These are phyloP conservation scores for Callipepla californica DNA, from an alignment of 2,113 vertebrate species.

Conservation along the genomic window DNA sequence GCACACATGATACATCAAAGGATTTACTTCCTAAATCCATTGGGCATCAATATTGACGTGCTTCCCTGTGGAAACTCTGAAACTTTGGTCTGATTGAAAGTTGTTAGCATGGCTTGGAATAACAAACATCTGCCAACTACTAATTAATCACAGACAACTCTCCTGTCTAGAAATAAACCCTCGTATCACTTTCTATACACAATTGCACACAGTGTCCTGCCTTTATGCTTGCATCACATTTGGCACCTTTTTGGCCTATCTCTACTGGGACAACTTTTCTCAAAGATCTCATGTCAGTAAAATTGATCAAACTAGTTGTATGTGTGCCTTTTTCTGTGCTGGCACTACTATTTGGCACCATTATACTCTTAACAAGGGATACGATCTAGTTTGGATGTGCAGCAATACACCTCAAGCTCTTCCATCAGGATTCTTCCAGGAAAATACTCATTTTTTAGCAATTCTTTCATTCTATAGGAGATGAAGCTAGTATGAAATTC, in stretches of 20 bases:
- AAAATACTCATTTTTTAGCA: background rate
- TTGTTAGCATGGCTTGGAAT: background rate
- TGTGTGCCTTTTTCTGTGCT: background rate
- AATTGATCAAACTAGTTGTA: background rate
- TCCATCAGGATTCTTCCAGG: background rate
- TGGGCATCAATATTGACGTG: background rate
- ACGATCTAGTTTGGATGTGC: background rate
- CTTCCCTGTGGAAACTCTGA: background rate
- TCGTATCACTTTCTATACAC: background rate
- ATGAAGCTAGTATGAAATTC: background rate
- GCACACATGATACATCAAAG: background rate
- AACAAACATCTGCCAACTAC: background rate
- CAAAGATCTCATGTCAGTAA: background rate
- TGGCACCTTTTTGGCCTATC: background rate
- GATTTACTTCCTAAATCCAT: conserved; percentile 1
- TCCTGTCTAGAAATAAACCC: background rate
- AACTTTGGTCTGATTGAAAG: background rate
- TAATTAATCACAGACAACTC: background rate
- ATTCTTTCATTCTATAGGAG: background rate
- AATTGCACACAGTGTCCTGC: background rate
- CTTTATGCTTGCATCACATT: background rate
- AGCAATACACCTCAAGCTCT: background rate
- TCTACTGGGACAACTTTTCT: background rate
- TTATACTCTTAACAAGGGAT: background rate
- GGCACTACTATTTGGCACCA: background rate